Evolutionary conservation across 2,888 invertebrate species (phyloP).

Genomic region (Acanthosepion esculentum): DNA sequence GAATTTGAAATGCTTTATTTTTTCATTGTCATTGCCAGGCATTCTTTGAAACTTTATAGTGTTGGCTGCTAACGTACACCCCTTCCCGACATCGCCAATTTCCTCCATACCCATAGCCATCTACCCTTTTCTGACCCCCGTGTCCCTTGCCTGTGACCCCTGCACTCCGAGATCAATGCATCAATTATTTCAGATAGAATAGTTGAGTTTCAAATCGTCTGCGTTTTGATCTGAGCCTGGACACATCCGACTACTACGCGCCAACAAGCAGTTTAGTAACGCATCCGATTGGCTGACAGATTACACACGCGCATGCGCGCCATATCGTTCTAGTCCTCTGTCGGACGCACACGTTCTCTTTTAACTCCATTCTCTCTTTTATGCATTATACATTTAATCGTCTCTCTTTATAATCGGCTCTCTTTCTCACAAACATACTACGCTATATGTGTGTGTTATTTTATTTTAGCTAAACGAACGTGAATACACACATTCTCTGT

Average conservation of each 20-base stretch:
- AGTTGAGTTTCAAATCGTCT: constrained; percentile 49
- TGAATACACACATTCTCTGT: too few relatives aligned
- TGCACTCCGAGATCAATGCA: constrained; percentile 25
- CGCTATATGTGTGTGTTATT: not conserved
- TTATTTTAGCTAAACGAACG: too few relatives aligned
- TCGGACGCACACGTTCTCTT: not conserved
- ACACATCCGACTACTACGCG: constrained; percentile 40
- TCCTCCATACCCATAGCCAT: not conserved
- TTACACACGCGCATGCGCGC: constrained; percentile 42
- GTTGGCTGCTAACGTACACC: not conserved
- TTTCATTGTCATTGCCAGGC: not conserved
- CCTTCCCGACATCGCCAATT: not conserved
- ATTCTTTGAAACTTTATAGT: constrained; percentile 8
- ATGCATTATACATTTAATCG: not conserved
- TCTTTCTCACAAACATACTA: not conserved
- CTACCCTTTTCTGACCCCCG: not conserved
- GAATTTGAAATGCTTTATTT: not conserved
- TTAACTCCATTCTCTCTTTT: not conserved
- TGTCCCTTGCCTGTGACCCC: constrained; percentile 48
- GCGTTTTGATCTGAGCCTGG: constrained; percentile 23
- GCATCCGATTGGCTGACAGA: not conserved
- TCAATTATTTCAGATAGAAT: not conserved
- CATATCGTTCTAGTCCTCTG: not conserved
- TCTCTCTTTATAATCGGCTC: not conserved
- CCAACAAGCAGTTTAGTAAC: constrained; percentile 33